Base-by-base conservation (phyloP, 2,797 vertebrate genomes). In the Rhincodon typus region DNA sequence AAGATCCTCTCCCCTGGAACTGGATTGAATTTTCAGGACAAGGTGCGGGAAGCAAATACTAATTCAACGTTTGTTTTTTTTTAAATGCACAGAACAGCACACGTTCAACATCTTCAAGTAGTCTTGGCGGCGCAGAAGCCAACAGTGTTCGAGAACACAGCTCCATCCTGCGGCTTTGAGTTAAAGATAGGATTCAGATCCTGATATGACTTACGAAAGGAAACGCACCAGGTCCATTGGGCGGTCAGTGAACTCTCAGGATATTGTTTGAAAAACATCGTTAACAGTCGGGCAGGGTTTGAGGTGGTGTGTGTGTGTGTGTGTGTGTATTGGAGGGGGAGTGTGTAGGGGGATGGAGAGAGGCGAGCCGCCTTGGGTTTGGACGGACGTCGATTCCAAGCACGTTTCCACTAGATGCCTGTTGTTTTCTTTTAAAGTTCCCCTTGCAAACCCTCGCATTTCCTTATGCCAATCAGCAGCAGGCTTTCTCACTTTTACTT, bases 181-280 rank as follows among this genome's bases (percentile, higher is more conserved):
- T 96, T 97, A 96, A 97, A 97, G 97, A 97, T 96, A 98, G 97
- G 96, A 93, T 96, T 95, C 69, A 53, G 30, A 70, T 34, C 25
- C 17, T 70, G 93, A 94, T 30, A 57, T 34, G 42, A 53, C 70
- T 70, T 95, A 53, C 38, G 50, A 74, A 74, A 34, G 23, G 5
- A 30, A 77, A 53, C 1, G 46, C 69, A 30, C 62, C 38, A 67
- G 6, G 46, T 70, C 70, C 66, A 30, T 0, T 34, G 67, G 46
- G 23, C 42, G 38, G 74, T 46, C 69, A 34, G 94, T 67, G 30
- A 62, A 72, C 38, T 74, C 12, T 50, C 50, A 19, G 30, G 13
- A 77, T 53, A 2, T 30, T 94, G 94, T 94, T 74, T 72, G 67
- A 94, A 72, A 62, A 12, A 94, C 10, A 72, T 12, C 10, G 15